phyloP scores from a whole-genome alignment of 2,113 vertebrate species.

The Tachysurus vachellii region DNA sequence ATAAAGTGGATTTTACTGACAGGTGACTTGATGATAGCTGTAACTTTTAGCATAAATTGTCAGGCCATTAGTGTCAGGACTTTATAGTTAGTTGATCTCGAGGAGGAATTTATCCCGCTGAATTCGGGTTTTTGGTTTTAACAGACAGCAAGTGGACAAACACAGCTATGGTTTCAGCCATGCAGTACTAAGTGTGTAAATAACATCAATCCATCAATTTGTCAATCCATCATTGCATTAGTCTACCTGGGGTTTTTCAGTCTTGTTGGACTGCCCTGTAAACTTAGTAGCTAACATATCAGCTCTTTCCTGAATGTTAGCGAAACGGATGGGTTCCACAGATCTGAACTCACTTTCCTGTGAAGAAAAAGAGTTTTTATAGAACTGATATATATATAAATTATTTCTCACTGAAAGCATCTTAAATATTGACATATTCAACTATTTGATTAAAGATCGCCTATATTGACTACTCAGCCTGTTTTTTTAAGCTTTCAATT shows the following conservation, averaged over 20 bases:
- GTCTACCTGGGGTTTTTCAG: constrained; percentile 59
- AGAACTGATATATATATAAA: constrained; percentile 41
- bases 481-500: no score
- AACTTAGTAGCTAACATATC: constrained; percentile 52
- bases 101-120: neutral
- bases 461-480: neutral
- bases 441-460: neutral
- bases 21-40: neutral
- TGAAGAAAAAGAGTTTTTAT: neutral
- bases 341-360: constrained; percentile 59
- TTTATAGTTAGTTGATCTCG: neutral
- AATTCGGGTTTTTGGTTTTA: neutral
- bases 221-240: neutral
- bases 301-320: constrained; percentile 70
- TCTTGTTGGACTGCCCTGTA: constrained; percentile 47
- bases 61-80: neutral
- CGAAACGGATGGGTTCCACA: constrained; percentile 59
- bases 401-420: no score
- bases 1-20: neutral
- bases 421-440: neutral
- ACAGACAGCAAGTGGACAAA: neutral
- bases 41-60: neutral
- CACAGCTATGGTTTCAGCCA: neutral
- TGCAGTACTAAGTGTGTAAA: neutral
- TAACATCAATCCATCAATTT: neutral